Evolutionary conservation across 2,888 invertebrate genomes (phyloP).

Genomic region (Chloromyia formosa): DNA sequence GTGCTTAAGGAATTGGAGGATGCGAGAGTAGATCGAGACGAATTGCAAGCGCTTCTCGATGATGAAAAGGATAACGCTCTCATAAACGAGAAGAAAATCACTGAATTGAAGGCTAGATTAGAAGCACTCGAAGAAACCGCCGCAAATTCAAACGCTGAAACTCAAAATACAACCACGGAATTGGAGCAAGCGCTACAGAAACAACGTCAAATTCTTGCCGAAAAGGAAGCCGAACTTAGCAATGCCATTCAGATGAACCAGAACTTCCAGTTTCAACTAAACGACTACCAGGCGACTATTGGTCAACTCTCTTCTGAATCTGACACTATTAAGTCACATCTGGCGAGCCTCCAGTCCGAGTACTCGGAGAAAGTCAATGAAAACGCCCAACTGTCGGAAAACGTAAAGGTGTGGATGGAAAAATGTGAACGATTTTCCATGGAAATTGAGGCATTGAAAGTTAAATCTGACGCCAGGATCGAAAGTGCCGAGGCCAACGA

Average conservation of each 20-base stretch:
- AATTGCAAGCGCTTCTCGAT: conserved; percentile 68
- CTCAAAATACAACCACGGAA: not conserved
- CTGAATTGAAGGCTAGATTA: conserved; percentile 55
- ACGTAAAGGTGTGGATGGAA: conserved; percentile 48
- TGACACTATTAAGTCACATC: conserved; percentile 45
- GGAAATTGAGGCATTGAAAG: conserved; percentile 50
- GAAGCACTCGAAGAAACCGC: conserved; percentile 48
- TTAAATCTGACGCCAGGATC: conserved; percentile 33
- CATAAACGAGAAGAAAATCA: conserved; percentile 57
- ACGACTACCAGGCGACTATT: conserved; percentile 50
- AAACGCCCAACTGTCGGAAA: conserved; percentile 52
- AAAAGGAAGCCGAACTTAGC: conserved; percentile 53
- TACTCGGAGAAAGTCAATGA: conserved; percentile 51
- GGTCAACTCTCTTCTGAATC: conserved; percentile 50
- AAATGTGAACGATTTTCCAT: conserved; percentile 48
- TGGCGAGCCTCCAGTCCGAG: conserved; percentile 48
- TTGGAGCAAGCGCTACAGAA: not conserved
- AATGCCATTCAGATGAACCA: conserved; percentile 54
- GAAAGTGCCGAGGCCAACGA: conserved; percentile 36
- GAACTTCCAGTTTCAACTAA: conserved; percentile 54
- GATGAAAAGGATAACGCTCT: conserved; percentile 64
- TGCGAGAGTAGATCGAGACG: conserved; percentile 70
- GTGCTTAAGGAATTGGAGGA: conserved; percentile 66
- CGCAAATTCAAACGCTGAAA: not conserved
- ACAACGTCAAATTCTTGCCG: not conserved